These are phyloP conservation scores for Orthosia incerta DNA, from an alignment of 2,888 invertebrate genomes.

Conservation along the genomic window DNA sequence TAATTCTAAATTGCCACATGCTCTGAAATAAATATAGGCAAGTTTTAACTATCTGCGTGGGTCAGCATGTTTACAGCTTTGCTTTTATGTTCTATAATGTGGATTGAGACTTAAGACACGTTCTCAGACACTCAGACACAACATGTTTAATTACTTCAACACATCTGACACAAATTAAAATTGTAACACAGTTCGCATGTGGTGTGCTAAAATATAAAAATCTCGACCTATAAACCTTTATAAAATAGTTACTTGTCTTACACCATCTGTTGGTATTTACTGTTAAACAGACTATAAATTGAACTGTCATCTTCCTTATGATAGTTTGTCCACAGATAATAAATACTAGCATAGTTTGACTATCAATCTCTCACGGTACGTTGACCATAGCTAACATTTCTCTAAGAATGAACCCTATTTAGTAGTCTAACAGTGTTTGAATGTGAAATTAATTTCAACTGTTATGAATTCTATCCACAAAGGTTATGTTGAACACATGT, in stretches of 20 bases:
- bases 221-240: background rate
- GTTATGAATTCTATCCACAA: slow-evolving; percentile 39
- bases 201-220: background rate
- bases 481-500: slow-evolving; percentile 37
- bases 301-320: background rate
- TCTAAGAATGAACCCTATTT: slow-evolving; percentile 16
- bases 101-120: background rate
- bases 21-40: background rate
- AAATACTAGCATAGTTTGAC: background rate
- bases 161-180: slow-evolving; percentile 2
- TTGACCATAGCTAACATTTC: slow-evolving; percentile 2
- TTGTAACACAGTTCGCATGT: background rate
- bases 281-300: slow-evolving; percentile 1
- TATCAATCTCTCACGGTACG: background rate
- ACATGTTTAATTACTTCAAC: background rate
- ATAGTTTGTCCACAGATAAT: background rate
- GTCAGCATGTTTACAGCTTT: background rate
- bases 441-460: slow-evolving; percentile 39
- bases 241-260: background rate
- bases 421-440: slow-evolving; percentile 30
- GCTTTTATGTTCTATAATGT: background rate
- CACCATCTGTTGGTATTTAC: slow-evolving; percentile 2
- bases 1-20: background rate
- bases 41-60: background rate
- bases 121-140: no score